A percentile compares a stretch with the other conserved stretches of the same genome.
phyloP scores from a whole-genome alignment of 2,113 vertebrate genomes.

The Spizaetus ornatus region DNA sequence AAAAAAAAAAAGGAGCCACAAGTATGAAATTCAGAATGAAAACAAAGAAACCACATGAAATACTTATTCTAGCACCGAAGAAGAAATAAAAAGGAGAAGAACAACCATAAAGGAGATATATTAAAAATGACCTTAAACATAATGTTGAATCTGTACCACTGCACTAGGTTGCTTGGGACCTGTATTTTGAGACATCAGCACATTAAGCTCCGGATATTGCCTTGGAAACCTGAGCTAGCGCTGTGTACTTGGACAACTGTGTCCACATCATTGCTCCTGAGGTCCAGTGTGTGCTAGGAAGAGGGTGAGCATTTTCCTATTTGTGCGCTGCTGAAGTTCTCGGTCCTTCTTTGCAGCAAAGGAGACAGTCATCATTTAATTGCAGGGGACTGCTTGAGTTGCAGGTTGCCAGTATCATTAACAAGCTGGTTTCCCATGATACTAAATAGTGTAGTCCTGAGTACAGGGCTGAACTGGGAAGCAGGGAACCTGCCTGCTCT shows the following conservation, averaged over 20 bases:
- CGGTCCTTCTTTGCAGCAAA: background rate
- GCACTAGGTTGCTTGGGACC: background rate
- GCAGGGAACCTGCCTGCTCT: background rate
- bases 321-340: background rate
- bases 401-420: background rate
- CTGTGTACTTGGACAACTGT: background rate
- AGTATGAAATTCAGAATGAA: background rate
- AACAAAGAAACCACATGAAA: background rate
- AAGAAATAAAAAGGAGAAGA: constrained; percentile 7
- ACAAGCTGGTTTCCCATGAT: background rate
- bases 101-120: background rate
- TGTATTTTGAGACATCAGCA: background rate
- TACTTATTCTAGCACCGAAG: background rate
- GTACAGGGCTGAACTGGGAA: background rate
- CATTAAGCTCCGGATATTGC: background rate
- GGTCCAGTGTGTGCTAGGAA: background rate
- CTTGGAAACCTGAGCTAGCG: background rate
- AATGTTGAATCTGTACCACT: background rate
- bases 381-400: background rate
- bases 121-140: background rate
- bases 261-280: background rate
- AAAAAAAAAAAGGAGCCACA: background rate
- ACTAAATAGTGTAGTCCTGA: background rate
- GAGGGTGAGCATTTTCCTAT: background rate
- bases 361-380: background rate